Evolutionary conservation across 2,888 invertebrate genomes (phyloP), one percentile per base, ranked within the genome.

Genomic region (Phania funesta): DNA sequence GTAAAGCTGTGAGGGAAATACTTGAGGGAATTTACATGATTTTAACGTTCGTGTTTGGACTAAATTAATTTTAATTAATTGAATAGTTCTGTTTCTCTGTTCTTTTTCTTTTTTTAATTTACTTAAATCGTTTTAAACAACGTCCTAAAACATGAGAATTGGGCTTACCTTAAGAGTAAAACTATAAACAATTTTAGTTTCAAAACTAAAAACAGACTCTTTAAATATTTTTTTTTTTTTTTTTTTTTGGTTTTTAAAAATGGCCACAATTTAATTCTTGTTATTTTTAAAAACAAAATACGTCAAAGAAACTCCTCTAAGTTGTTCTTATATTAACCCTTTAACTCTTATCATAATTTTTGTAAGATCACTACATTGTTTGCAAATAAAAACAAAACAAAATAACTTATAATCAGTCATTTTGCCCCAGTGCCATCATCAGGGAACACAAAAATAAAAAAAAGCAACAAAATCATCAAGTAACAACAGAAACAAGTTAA

Each of bases 1-100:
- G 50, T 41, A 29, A 41, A 65, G 9, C 22, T 38, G 22, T 24
- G 24, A 62, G 22, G 16, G 26, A 46, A 13, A 24, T 48, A 26
- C 56, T 64, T 38, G 3, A 26, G 48, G 29, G 26, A 77, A 64
- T 46, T 77, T 77, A 64, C 41, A 35, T 56, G 77, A 77, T 70
- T 71, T 56, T 4, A 29, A 32, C 35, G 67, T 77, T 73, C 81
- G 73, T 81, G 77, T 64, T 64, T 46, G 22, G 9, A 26, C 20
- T 20, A 62, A 77, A 81, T 81, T 68, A 77, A 77, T 81, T 77
- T 68, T 46, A 68, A 81, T 81, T 81, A 81, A 81, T 81, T 77
- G 77, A 81, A 73, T 77, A 77, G 35, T 75, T 75, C 71, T 75
- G 65, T 67, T 62, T 67, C 60, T 58, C 20, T 32, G 22, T 9